Evolutionary conservation across 2,888 invertebrate species (phyloP).

Genomic region (Nasonia oneida): DNA sequence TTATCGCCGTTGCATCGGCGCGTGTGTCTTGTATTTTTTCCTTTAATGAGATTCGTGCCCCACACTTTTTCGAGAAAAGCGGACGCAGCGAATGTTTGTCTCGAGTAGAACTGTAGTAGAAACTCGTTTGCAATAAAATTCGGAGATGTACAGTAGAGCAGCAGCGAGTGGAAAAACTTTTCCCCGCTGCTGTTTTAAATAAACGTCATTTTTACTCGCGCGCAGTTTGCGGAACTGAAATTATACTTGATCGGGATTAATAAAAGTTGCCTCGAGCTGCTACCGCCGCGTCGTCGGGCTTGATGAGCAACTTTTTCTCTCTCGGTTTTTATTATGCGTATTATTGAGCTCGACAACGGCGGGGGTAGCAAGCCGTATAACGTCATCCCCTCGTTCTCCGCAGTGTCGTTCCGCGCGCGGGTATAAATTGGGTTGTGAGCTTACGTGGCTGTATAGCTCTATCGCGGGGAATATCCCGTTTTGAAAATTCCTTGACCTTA

Average conservation of each 20-base stretch:
- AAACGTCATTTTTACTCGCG: not conserved
- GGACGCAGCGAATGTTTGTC: not conserved
- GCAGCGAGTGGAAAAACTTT: not conserved
- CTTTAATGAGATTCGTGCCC: not conserved
- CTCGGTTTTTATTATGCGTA: conserved; percentile 4
- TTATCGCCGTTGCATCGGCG: not conserved
- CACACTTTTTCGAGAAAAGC: not conserved
- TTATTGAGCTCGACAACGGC: not conserved
- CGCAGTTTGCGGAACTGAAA: conserved; percentile 1
- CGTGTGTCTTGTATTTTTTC: not conserved
- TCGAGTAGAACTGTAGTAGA: not conserved
- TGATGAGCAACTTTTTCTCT: no score
- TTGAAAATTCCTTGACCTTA: conserved; percentile 16
- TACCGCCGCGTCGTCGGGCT: no score
- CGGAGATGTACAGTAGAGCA: not conserved
- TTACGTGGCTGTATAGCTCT: not conserved
- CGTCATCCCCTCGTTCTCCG: not conserved
- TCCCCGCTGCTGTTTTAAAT: not conserved
- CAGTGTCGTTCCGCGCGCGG: not conserved
- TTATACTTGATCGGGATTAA: not conserved
- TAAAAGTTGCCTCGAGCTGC: not conserved
- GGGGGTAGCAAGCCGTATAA: not conserved
- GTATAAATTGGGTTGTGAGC: not conserved
- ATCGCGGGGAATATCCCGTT: not conserved
- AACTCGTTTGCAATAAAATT: not conserved